Percentiles rank a stretch among this genome's conserved stretches.
Evolutionary conservation across 2,797 vertebrate species (phyloP).

Genomic region (Botia almorhae): DNA sequence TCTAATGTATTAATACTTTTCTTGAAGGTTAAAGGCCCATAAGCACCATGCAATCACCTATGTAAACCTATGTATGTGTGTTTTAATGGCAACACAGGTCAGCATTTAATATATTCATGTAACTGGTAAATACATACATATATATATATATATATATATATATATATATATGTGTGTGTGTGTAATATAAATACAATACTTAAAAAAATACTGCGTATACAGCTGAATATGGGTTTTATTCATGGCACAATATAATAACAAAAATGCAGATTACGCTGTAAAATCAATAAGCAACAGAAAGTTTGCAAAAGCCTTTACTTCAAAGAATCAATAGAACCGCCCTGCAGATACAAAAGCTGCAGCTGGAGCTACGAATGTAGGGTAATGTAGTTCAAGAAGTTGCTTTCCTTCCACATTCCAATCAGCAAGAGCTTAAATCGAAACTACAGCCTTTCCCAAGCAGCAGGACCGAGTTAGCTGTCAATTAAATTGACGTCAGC

Average conservation of each 20-base stretch:
- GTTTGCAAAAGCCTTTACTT: background rate
- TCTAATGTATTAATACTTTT: too few species aligned
- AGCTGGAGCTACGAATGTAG: slow-evolving; percentile 36
- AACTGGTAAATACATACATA: background rate
- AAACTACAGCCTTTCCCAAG: slow-evolving; percentile 52
- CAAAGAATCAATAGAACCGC: slow-evolving; percentile 23
- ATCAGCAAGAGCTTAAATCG: background rate
- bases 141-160: too few species aligned
- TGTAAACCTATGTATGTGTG: too few species aligned
- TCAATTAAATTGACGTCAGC: slow-evolving; percentile 65
- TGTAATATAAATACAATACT: background rate
- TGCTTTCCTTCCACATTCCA: background rate
- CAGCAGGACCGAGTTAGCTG: slow-evolving; percentile 44
- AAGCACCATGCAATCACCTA: too few species aligned
- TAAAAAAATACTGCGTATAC: too few species aligned
- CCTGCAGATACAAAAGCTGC: background rate
- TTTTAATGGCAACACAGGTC: too few species aligned
- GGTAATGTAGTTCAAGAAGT: slow-evolving; percentile 51
- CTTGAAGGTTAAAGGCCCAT: too few species aligned
- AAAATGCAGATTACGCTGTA: too few species aligned
- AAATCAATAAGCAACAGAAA: background rate
- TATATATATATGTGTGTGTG: too few species aligned
- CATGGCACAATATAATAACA: background rate
- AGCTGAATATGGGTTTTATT: background rate
- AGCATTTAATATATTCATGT: too few species aligned